Evolutionary conservation across 2,888 invertebrate genomes (phyloP).

Genomic region (Ariolimax columbianus): DNA sequence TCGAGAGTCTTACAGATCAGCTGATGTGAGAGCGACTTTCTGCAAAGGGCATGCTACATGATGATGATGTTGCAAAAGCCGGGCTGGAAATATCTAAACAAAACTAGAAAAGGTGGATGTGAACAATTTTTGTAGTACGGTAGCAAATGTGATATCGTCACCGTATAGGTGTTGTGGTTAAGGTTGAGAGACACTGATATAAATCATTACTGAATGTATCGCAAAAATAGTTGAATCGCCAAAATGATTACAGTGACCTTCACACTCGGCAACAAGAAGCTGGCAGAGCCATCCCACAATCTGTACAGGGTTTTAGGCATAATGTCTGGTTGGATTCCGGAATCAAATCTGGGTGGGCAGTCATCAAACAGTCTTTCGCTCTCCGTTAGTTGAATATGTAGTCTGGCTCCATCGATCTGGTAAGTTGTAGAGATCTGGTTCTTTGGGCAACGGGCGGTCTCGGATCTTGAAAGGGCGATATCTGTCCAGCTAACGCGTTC

Average conservation of each 20-base stretch:
- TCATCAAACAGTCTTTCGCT: constrained; percentile 93
- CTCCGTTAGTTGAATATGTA: constrained; percentile 91
- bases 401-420: constrained; percentile 92
- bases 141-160: too few species aligned
- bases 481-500: constrained; percentile 94
- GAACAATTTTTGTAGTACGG: too few species aligned
- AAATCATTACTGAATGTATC: not conserved
- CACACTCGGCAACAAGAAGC: not conserved
- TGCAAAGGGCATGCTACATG: too few species aligned
- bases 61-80: too few species aligned
- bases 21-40: too few species aligned
- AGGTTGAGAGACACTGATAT: not conserved
- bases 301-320: constrained; percentile 71
- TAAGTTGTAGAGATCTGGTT: constrained; percentile 93
- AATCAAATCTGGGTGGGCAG: constrained; percentile 98
- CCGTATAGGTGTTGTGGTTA: too few species aligned
- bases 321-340: constrained; percentile 83
- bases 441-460: constrained; percentile 93
- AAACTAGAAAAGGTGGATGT: too few species aligned
- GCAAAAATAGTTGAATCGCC: not conserved
- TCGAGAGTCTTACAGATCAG: too few species aligned
- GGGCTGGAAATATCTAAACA: too few species aligned
- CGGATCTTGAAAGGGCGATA: constrained; percentile 90
- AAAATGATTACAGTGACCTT: not conserved
- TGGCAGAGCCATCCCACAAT: constrained; percentile 28